phyloP scores from a whole-genome alignment of 1,140 invertebrate genomes.

The Drosophila grimshawi region DNA sequence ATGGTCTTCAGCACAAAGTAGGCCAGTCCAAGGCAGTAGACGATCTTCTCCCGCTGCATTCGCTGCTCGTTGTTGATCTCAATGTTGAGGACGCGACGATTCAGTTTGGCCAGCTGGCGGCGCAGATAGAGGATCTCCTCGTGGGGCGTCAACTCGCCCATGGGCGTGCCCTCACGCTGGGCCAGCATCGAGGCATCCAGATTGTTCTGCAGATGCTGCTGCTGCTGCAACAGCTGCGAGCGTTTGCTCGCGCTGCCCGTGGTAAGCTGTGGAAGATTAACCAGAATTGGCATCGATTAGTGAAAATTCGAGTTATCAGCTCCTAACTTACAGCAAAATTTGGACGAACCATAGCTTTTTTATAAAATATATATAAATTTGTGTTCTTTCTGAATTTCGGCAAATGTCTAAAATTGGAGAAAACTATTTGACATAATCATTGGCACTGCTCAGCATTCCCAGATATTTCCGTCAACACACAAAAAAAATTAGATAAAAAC shows the following conservation, averaged over 20 bases:
- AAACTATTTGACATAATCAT: neutral
- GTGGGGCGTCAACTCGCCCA: constrained; percentile 88
- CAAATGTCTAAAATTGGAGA: neutral
- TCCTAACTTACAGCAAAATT: constrained; percentile 20
- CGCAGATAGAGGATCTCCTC: constrained; percentile 93
- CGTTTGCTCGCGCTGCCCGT: constrained; percentile 79
- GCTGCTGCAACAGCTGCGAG: constrained; percentile 57
- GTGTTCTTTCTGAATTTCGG: constrained; percentile 22
- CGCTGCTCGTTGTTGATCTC: constrained; percentile 92
- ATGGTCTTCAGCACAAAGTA: constrained; percentile 94
- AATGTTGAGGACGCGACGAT: constrained; percentile 92
- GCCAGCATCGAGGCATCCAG: constrained; percentile 69
- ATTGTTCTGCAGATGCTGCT: constrained; percentile 57
- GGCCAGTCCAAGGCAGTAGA: constrained; percentile 91
- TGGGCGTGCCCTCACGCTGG: constrained; percentile 88
- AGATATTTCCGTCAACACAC: neutral
- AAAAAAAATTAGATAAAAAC: neutral
- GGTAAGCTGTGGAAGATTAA: constrained; percentile 52
- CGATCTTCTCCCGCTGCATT: constrained; percentile 92
- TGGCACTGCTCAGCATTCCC: neutral
- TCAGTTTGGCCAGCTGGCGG: constrained; percentile 92
- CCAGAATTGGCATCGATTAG: neutral
- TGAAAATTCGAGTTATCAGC: neutral
- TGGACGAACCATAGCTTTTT: constrained; percentile 45
- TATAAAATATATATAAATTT: neutral